Evolutionary conservation across 2,797 vertebrate genomes (phyloP).

Genomic region (Bovichtus variegatus): DNA sequence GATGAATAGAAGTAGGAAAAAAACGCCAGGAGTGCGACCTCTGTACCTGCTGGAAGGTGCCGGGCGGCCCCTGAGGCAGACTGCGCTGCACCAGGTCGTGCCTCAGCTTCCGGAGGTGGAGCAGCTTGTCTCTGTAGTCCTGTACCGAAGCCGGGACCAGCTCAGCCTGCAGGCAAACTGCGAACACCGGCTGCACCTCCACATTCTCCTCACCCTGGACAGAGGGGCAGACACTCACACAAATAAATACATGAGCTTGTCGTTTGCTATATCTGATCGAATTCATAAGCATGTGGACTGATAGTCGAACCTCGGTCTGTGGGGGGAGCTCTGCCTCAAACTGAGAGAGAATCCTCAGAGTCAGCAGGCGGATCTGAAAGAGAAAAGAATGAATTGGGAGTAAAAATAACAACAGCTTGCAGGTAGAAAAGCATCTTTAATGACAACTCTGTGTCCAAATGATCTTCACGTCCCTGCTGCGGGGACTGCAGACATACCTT

Average conservation of each 20-base stretch:
- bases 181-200: slow-evolving; percentile 88
- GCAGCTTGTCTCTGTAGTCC: slow-evolving; percentile 96
- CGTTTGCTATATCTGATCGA: rapidly evolving
- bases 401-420: background rate
- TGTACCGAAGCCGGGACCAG: slow-evolving; percentile 94
- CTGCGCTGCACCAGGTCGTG: slow-evolving; percentile 89
- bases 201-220: slow-evolving; percentile 84
- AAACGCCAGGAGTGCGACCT: background rate
- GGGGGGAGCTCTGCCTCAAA: slow-evolving; percentile 87
- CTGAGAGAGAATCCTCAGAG: slow-evolving; percentile 93
- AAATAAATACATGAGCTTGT: background rate
- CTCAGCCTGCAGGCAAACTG: slow-evolving; percentile 91
- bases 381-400: slow-evolving; percentile 10
- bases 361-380: slow-evolving; percentile 92
- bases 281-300: background rate
- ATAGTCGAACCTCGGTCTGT: slow-evolving; percentile 83
- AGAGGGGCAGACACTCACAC: background rate
- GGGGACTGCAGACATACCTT: slow-evolving; percentile 82
- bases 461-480: background rate
- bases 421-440: background rate
- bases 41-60: slow-evolving; percentile 88
- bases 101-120: slow-evolving; percentile 93
- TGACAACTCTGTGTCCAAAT: background rate
- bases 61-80: slow-evolving; percentile 78
- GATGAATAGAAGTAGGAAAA: background rate